These are phyloP conservation scores for Drosophila greeni DNA, from an alignment of 2,888 invertebrate genomes.

Conservation along the genomic window DNA sequence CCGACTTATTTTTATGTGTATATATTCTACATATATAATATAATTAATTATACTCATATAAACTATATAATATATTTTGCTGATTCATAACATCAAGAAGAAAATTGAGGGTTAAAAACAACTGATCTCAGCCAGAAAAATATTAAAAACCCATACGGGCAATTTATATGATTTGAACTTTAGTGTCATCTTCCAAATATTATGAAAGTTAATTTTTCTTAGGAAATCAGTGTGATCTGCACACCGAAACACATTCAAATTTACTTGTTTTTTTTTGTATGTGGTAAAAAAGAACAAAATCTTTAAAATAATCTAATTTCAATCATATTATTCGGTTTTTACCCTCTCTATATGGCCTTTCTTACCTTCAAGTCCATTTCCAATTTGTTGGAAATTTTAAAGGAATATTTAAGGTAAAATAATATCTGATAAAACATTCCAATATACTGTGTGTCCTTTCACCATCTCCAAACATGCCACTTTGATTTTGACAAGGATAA, in stretches of 20 bases:
- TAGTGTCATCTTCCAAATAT: background rate
- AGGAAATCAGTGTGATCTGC: background rate
- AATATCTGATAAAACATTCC: background rate
- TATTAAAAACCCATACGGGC: background rate
- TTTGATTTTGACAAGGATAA: background rate
- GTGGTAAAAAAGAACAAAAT: no score
- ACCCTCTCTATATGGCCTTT: no score
- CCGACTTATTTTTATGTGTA: background rate
- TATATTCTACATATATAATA: background rate
- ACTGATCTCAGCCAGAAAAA: background rate
- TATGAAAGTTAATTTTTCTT: background rate
- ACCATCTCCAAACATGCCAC: background rate
- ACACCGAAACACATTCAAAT: no score
- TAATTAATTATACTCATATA: slow-evolving; percentile 1
- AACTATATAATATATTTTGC: background rate
- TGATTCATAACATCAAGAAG: slow-evolving; percentile 15
- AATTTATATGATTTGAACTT: background rate
- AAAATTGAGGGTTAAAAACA: slow-evolving; percentile 3
- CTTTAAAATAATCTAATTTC: no score
- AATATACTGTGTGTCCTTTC: background rate
- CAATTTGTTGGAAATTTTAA: background rate
- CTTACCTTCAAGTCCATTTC: background rate
- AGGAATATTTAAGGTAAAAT: background rate
- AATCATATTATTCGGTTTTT: no score
- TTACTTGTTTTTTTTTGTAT: no score